These are phyloP conservation scores for Gadopsis marmoratus DNA, from an alignment of 2,797 vertebrate genomes.

Conservation along the genomic window DNA sequence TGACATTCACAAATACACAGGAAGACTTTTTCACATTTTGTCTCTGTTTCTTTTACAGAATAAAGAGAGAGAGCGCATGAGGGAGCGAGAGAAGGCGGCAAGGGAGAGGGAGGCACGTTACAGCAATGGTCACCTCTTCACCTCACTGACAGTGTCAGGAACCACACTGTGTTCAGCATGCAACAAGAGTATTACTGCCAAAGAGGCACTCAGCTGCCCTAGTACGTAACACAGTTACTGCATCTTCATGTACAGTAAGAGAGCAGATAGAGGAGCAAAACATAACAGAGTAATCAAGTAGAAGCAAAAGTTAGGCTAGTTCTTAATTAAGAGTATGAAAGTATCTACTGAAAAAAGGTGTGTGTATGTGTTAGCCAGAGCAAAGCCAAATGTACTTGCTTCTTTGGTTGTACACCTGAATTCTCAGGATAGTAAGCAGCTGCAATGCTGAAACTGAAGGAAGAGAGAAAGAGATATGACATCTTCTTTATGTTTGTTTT, in stretches of 20 bases:
- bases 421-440: not conserved
- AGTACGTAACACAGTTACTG: slow-evolving; percentile 76
- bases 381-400: not conserved
- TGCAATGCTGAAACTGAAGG: not conserved
- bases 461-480: not conserved
- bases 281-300: not conserved
- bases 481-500: not conserved
- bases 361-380: too few relatives aligned
- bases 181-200: slow-evolving; percentile 95
- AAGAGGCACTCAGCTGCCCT: slow-evolving; percentile 93
- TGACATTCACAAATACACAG: not conserved
- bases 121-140: slow-evolving; percentile 94
- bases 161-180: slow-evolving; percentile 94
- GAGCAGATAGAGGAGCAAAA: not conserved
- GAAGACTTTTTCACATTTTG: not conserved
- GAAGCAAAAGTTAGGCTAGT: not conserved
- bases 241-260: not conserved
- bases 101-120: slow-evolving; percentile 91
- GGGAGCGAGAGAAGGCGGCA: slow-evolving; percentile 88
- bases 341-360: not conserved
- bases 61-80: slow-evolving; percentile 91
- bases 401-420: too few relatives aligned
- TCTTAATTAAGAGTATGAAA: not conserved
- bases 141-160: slow-evolving; percentile 92
- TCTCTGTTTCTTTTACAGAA: slow-evolving; percentile 76